Base-by-base conservation (phyloP, 2,888 invertebrate genomes). In the Lobophora halterata region DNA sequence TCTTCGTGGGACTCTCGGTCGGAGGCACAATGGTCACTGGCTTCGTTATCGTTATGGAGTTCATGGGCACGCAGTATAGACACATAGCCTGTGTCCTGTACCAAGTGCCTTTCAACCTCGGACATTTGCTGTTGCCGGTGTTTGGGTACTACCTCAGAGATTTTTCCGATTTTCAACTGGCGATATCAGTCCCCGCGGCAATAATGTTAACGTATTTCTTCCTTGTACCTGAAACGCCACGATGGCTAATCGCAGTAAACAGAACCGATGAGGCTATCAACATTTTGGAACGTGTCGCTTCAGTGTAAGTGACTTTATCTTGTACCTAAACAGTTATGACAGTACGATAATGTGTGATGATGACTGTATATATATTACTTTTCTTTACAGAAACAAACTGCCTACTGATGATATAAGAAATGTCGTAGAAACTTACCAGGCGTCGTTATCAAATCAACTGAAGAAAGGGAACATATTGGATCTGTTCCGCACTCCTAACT, bases 1-100 rank as follows among this genome's bases (percentile, higher is more conserved):
- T 95, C 61, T 60, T 94, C 5, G 89, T 91, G 4, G 95, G 94
- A 1, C 75, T 92, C 52, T 93, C 94, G 1, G 93, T 94, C 1
- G 95, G 95, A 26, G 96, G 95, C 7, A 93, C 93, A 0, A 96
- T 96, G 93, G 92, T 94, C 17, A 74, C 64, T 5, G 78, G 82
- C n/a, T 88, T 88, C 32, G 88, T 88, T 2, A 85, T 93, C 5
- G 74, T 91, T 2, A 92, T 93, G 92, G 93, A 93, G 65, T 87
- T 91, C 26, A 88, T 92, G 13, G 92, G 92, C 1, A 79, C 83
- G 0, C 74, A 88, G 51, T 88, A 88, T 56, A 78, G 91, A 42
- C 90, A 90, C 33, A 44, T 80, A 1, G 80, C 90, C 21, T 90
- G 91, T 2, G 91, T 93, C 6, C 59, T 92, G 0, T 93, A 93